Conservation (phyloP, 1,140 invertebrate species). For the Cotesia vestalis region DNA sequence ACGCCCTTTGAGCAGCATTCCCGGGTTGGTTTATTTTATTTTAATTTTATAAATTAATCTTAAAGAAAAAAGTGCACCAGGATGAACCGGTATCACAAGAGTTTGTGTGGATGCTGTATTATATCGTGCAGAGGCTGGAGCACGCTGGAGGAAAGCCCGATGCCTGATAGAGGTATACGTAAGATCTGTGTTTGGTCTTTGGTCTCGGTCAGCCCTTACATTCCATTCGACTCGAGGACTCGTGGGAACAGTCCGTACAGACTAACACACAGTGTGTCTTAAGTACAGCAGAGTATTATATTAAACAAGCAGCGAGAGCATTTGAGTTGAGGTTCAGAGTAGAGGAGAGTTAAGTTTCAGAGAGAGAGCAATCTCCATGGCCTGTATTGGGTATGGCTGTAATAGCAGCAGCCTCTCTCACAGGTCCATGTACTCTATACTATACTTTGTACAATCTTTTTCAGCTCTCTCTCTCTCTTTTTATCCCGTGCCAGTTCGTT, state of each 20-base stretch:
- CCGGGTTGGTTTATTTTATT: constrained; percentile 24
- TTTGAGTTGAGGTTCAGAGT: neutral
- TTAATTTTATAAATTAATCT: neutral
- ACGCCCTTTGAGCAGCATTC: constrained; percentile 30
- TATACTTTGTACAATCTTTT: too few species aligned
- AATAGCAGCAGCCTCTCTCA: constrained; percentile 1
- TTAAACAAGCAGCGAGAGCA: neutral
- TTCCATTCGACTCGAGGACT: constrained; percentile 33
- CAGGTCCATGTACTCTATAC: constrained; percentile 7
- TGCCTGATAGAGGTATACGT: neutral
- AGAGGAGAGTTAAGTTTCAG: too few species aligned
- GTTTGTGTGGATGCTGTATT: neutral
- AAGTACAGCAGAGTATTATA: neutral
- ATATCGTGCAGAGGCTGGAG: neutral
- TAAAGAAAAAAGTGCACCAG: constrained; percentile 23
- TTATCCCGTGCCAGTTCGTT: too few species aligned
- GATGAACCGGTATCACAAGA: constrained; percentile 33
- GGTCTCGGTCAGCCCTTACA: constrained; percentile 43
- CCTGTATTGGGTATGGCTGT: too few species aligned
- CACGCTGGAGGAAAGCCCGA: too few species aligned
- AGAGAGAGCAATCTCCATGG: too few species aligned
- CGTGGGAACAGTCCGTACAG: constrained; percentile 35
- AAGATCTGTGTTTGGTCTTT: constrained; percentile 19
- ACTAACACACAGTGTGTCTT: constrained; percentile 1
- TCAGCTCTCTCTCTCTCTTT: constrained; percentile 2